Evolutionary conservation across 1,140 invertebrate species (phyloP).

Genomic region (Yoshiicerus persimilis): DNA sequence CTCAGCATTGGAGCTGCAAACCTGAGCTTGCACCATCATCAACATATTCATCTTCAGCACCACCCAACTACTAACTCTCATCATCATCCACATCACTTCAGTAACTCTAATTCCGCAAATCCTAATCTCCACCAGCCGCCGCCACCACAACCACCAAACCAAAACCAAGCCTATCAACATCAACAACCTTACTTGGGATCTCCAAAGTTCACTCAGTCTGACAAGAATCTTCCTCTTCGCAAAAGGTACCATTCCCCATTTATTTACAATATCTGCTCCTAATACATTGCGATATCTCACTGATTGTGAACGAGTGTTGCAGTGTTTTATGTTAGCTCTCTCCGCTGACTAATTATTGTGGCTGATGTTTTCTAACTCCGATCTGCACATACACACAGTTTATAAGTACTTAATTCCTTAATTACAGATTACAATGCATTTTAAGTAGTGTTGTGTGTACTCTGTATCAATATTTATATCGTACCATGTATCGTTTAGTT

Average conservation of each 20-base stretch:
- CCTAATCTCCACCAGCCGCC: constrained; percentile 27
- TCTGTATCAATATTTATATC: too few species aligned
- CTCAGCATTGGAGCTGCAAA: constrained; percentile 45
- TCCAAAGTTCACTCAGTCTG: constrained; percentile 45
- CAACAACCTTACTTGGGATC: constrained; percentile 35
- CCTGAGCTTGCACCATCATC: constrained; percentile 48
- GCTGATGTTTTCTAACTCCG: too few species aligned
- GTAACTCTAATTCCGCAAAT: constrained; percentile 23
- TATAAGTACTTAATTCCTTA: too few species aligned
- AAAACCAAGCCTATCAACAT: neutral
- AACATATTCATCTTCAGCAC: constrained; percentile 37
- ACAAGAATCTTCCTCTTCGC: constrained; percentile 46
- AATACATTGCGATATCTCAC: neutral
- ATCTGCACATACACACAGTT: too few species aligned
- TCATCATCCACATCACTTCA: constrained; percentile 5
- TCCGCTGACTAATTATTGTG: neutral
- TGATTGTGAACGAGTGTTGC: neutral
- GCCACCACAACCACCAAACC: constrained; percentile 23
- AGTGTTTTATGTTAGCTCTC: too few species aligned
- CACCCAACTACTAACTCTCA: neutral
- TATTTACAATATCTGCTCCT: too few species aligned
- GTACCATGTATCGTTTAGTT: too few species aligned
- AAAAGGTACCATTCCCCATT: constrained; percentile 42
- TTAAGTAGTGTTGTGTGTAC: too few species aligned
- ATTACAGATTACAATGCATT: too few species aligned